Evolutionary conservation across 1,140 invertebrate species (phyloP).

Genomic region (Thalassaphorura encarpata): DNA sequence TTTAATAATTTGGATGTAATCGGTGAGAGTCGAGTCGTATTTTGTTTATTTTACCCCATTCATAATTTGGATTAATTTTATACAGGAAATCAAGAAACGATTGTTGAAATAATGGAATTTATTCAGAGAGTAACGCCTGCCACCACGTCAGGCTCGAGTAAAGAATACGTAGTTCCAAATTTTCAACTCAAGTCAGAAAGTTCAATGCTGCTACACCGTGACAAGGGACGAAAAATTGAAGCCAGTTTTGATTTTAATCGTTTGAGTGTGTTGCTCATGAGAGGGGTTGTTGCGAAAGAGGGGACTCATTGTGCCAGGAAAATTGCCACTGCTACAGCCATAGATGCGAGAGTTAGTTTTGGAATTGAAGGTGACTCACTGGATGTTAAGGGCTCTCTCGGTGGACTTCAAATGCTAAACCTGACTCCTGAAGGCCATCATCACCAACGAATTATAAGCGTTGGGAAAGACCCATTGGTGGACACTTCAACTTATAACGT

Average conservation of each 20-base stretch:
- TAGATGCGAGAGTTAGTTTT: constrained; percentile 65
- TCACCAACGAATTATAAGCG: constrained; percentile 66
- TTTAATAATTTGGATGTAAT: constrained; percentile 94
- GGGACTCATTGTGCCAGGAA: constrained; percentile 64
- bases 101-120: constrained; percentile 83
- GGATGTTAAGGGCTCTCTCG: constrained; percentile 68
- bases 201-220: neutral
- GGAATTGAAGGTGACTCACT: constrained; percentile 42
- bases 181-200: neutral
- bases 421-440: constrained; percentile 70
- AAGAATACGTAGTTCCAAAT: too few relatives aligned
- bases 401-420: constrained; percentile 78
- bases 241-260: constrained; percentile 86
- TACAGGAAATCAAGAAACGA: constrained; percentile 87
- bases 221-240: constrained; percentile 41
- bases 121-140: constrained; percentile 57
- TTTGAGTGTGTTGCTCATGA: constrained; percentile 72
- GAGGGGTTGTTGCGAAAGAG: constrained; percentile 59
- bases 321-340: constrained; percentile 85
- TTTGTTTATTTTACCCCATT: constrained; percentile 5
- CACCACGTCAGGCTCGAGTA: neutral
- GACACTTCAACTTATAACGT: neutral
- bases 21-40: constrained; percentile 42
- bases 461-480: constrained; percentile 54
- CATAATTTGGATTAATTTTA: constrained; percentile 33